Base-by-base conservation (phyloP, 2,888 invertebrate species). In the Zygaena filipendulae region DNA sequence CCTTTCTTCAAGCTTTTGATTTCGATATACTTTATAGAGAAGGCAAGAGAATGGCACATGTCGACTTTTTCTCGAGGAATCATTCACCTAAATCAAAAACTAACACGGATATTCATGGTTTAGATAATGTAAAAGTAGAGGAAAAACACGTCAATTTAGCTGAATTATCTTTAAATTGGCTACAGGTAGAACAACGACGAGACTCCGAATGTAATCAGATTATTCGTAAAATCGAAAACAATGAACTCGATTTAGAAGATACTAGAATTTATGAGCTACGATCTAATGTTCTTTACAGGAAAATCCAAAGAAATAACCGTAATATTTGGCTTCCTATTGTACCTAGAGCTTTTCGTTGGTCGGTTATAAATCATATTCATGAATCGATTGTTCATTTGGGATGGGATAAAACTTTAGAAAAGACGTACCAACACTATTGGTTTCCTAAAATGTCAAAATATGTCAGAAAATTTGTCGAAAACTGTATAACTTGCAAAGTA, bases 391-490 rank as follows among this genome's bases (percentile, higher is more conserved):
- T 42, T 11, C 50, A 53, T 19, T 23, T 49, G 1, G 47, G 47
- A 2, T 42, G 34, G 31, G 39, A 48, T 1, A 50, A 50, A 20
- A 44, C 48, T 0, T 21, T 43, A 2, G 40, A 45, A 9, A 45
- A 51, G 27, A n/a, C 42, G 0, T 50, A 47, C 13, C 35, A 52
- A 3, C 27, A 36, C 9, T 54, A 51, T 19, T 58, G 55, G 55
- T 58, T 57, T 24, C 32, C 31, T 0, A 21, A 37, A 2, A 55
- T 56, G 50, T 4, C 43, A 0, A 42, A 39, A 13, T 49, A 38
- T 19, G 52, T 58, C 1, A 28, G 46, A 20, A 52, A 49, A 28
- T 59, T 56, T 27, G 44, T 52, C 0, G 50, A 53, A 1, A 45
- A 40, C 11, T 59, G 57, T 28, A 30, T 57, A 4, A 54, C 48